Percentiles rank a stretch among this genome's conserved stretches.
phyloP scores from a whole-genome alignment of 2,888 invertebrate genomes.

The Lasiommata megera region DNA sequence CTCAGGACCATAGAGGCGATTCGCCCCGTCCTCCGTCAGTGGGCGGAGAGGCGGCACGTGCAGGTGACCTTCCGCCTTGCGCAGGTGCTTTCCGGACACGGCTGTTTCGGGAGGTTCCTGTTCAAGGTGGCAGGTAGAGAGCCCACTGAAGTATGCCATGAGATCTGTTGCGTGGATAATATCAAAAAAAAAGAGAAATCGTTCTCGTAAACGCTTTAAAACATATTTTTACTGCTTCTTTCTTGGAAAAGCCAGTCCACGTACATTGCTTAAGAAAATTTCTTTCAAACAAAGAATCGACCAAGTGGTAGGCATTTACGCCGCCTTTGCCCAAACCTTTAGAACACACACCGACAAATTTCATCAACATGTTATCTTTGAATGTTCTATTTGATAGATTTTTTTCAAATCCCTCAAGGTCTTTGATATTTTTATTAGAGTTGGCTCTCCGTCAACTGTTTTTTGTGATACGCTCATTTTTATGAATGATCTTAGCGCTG shows the following conservation, averaged over 20 bases:
- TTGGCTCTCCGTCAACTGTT: slow-evolving; percentile 2
- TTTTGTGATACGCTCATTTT: slow-evolving; percentile 6
- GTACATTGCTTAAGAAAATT: slow-evolving; percentile 2
- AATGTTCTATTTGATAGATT: slow-evolving; percentile 5
- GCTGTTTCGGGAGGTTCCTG: too few species aligned
- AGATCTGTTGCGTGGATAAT: slow-evolving; percentile 6
- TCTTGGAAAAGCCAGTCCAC: slow-evolving; percentile 6
- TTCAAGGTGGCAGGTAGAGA: too few species aligned
- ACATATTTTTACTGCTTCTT: slow-evolving; percentile 4
- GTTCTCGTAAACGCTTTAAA: slow-evolving; percentile 5
- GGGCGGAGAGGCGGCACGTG: too few species aligned
- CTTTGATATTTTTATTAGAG: slow-evolving; percentile 6
- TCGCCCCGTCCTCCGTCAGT: too few species aligned
- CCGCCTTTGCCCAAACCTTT: slow-evolving; percentile 6
- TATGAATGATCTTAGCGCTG: slow-evolving; percentile 4
- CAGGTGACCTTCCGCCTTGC: too few species aligned
- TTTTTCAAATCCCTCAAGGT: slow-evolving; percentile 4
- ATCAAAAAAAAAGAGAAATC: slow-evolving; percentile 4
- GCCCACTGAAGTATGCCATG: too few species aligned
- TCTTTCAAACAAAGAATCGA: slow-evolving; percentile 6
- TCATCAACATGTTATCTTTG: slow-evolving; percentile 5
- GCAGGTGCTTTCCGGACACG: too few species aligned
- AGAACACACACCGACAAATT: slow-evolving; percentile 6
- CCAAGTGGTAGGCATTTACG: slow-evolving; percentile 6
- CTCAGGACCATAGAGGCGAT: too few species aligned